A percentile compares a stretch with the other conserved stretches of the same genome.
Evolutionary conservation across 2,797 vertebrate genomes (phyloP).

Genomic region (Chaenodraco wilsoni): DNA sequence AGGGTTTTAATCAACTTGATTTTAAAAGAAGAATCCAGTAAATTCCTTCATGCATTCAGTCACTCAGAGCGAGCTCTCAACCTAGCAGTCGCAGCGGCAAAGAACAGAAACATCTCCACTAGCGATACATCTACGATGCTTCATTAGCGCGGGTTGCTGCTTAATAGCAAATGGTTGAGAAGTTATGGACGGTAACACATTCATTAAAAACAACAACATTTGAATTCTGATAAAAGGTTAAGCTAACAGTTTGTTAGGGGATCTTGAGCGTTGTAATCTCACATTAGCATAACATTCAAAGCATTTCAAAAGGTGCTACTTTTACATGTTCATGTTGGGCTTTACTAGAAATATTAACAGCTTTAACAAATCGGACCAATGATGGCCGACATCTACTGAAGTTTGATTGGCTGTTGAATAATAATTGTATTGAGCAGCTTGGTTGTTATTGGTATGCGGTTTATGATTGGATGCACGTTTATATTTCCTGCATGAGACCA

Average conservation of each 20-base stretch:
- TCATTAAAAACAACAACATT: background rate
- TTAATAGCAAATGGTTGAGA: background rate
- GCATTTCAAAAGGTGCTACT: constrained; percentile 39
- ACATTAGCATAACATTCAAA: constrained; percentile 43
- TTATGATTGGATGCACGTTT: background rate
- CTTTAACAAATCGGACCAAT: background rate
- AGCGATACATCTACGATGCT: background rate
- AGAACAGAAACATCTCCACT: background rate
- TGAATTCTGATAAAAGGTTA: background rate
- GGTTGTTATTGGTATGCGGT: background rate
- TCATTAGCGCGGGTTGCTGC: background rate
- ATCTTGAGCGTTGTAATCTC: constrained; percentile 29
- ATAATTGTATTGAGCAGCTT: background rate
- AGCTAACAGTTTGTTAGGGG: background rate
- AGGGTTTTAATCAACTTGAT: background rate
- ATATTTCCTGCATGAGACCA: constrained; percentile 6
- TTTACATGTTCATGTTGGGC: background rate
- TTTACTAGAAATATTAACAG: background rate
- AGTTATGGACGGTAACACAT: constrained; percentile 47
- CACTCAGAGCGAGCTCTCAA: background rate
- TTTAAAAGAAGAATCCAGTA: background rate
- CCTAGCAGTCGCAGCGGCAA: constrained; percentile 23
- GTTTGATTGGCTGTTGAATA: background rate
- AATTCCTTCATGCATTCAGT: constrained; percentile 27
- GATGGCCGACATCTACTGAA: background rate